Percentiles rank a stretch among this genome's conserved stretches.
Evolutionary conservation across 1,140 invertebrate genomes (phyloP).

Genomic region (Leptopilina clavipes): DNA sequence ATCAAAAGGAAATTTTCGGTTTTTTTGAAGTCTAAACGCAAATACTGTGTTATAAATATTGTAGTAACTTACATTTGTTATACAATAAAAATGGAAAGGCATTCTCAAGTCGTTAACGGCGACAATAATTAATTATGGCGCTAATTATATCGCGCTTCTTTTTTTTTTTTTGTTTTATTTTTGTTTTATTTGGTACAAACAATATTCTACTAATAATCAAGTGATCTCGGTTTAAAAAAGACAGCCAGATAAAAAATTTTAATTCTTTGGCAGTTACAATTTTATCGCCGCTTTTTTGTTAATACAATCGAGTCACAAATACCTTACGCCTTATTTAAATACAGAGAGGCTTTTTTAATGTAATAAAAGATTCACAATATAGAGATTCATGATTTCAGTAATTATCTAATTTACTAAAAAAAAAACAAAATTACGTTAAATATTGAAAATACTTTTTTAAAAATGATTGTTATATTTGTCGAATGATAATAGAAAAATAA

Average conservation of each 20-base stretch:
- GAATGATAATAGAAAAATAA: no score
- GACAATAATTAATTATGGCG: not conserved
- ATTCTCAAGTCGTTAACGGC: slow-evolving; percentile 20
- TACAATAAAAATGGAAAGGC: slow-evolving; percentile 2
- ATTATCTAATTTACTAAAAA: not conserved
- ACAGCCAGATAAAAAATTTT: slow-evolving; percentile 51
- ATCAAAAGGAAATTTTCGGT: not conserved
- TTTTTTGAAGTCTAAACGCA: not conserved
- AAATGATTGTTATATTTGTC: no score
- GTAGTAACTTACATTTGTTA: not conserved
- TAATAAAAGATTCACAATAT: not conserved
- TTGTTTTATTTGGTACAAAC: slow-evolving; percentile 23
- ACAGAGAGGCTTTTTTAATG: slow-evolving; percentile 1
- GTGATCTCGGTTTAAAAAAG: slow-evolving; percentile 47
- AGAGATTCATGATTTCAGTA: not conserved
- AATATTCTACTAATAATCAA: slow-evolving; percentile 46
- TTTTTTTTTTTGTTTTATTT: not conserved
- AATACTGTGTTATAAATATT: slow-evolving; percentile 30
- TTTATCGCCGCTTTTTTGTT: slow-evolving; percentile 35
- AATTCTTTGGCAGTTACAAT: slow-evolving; percentile 55
- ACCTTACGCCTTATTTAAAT: not conserved
- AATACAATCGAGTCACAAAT: slow-evolving; percentile 16
- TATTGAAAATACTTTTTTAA: no score
- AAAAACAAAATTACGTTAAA: no score
- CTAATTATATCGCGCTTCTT: not conserved